Base-by-base conservation (phyloP, 1,140 invertebrate species). In the Bombus consobrinus region DNA sequence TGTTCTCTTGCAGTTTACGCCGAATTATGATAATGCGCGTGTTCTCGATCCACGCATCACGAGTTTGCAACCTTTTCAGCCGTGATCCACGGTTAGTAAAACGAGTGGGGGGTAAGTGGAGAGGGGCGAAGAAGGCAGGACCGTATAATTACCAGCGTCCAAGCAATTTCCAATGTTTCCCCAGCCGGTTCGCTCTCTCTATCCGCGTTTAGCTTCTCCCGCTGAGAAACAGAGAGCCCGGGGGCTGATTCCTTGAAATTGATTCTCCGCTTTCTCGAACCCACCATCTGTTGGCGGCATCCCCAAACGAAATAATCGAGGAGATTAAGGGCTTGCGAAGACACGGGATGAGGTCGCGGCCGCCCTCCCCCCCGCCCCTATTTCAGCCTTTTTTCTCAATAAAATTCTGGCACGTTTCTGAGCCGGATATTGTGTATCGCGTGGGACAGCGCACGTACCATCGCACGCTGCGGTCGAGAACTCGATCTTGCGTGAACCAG, bases 231-330 rank as follows among this genome's bases (percentile, higher is more conserved):
- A 74, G 57, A 72, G 79, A 57, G 68, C 69, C 68, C 81, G 77
- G 82, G 89, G 88, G 88, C 88, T 88, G 89, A 90, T 90, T 89
- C 89, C 76, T 69, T 82, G 89, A 88, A 90, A 90, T 90, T 90
- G 89, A 90, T 90, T 90, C 89, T 87, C 68, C 81, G 85, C 68
- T 53, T 62, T 80, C 75, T 64, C 73, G 73, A 88, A 88, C 87
- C 86, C 75, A 85, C 89, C 89, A 90, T 90, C 89, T 90, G 89
- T 89, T 89, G 86, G 89, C 89, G 89, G 89, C 89, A 90, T 90
- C 88, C 89, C 88, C 88, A 88, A 90, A 90, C 89, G 88, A 90
- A 90, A 90, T 90, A 89, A 89, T 90, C 89, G 89, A 76, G 86
- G 75, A 90, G 89, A 90, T 90, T 90, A 90, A 85, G 88, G 89